phyloP scores from a whole-genome alignment of 2,797 vertebrate species.

The Leptatherina wallacei region DNA sequence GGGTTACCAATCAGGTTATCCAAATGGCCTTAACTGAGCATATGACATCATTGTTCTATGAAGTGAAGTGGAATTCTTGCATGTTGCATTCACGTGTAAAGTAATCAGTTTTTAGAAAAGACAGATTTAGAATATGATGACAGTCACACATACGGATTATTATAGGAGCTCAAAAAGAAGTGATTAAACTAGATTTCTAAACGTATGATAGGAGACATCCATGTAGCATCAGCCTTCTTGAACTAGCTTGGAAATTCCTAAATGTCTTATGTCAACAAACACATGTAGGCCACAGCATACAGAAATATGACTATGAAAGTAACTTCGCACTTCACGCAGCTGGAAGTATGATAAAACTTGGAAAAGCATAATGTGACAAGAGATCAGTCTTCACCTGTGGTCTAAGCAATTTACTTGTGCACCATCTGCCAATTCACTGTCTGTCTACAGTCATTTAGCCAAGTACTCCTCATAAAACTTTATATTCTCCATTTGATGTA shows the following conservation, averaged over 20 bases:
- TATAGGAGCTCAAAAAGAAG: conserved; percentile 4
- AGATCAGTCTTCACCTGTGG: conserved; percentile 14
- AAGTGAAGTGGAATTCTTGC: conserved; percentile 29
- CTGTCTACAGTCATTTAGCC: conserved; percentile 17
- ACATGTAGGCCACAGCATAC: neutral
- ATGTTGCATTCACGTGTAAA: conserved; percentile 21
- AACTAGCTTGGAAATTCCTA: conserved; percentile 1
- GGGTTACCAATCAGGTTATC: conserved; percentile 73
- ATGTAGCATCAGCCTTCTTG: conserved; percentile 7
- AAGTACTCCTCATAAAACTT: conserved; percentile 39
- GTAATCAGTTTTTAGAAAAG: conserved; percentile 19
- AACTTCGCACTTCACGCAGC: neutral
- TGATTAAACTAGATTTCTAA: conserved; percentile 8
- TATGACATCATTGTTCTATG: conserved; percentile 62
- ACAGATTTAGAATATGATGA: conserved; percentile 6
- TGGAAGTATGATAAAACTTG: conserved; percentile 11
- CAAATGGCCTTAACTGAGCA: conserved; percentile 53
- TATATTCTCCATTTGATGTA: conserved; percentile 10
- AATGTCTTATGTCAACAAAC: conserved; percentile 9
- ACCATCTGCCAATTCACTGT: conserved; percentile 26
- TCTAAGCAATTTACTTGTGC: conserved; percentile 18
- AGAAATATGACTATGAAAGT: neutral
- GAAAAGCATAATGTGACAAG: conserved; percentile 16
- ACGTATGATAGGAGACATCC: conserved; percentile 10
- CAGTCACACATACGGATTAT: neutral